phyloP scores from a whole-genome alignment of 2,888 invertebrate genomes.

The Hesperia comma region DNA sequence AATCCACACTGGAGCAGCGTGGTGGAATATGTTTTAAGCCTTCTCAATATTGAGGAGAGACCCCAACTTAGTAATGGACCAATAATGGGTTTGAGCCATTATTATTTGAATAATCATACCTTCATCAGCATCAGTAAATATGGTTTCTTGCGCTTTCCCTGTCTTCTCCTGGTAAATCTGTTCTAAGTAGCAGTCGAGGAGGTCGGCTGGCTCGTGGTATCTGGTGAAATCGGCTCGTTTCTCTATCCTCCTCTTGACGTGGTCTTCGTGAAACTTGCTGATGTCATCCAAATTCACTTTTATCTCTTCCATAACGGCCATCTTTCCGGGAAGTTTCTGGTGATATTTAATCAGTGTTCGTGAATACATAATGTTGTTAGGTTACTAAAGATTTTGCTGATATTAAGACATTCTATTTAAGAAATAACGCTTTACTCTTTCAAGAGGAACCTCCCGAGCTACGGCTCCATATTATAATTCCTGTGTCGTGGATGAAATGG shows the following conservation, averaged over 20 bases:
- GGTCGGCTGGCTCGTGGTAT: slow-evolving; percentile 49
- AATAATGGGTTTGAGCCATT: too few relatives aligned
- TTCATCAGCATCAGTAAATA: slow-evolving; percentile 50
- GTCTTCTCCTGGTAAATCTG: slow-evolving; percentile 46
- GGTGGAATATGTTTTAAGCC: too few relatives aligned
- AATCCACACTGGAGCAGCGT: too few relatives aligned
- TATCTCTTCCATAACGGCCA: slow-evolving; percentile 68
- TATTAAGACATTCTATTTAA: too few relatives aligned
- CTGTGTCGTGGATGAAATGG: too few relatives aligned
- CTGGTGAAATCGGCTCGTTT: slow-evolving; percentile 36
- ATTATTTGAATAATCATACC: slow-evolving; percentile 39
- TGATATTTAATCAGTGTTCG: slow-evolving; percentile 12
- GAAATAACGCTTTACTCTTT: too few relatives aligned
- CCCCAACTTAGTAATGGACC: too few relatives aligned
- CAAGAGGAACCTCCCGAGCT: too few relatives aligned
- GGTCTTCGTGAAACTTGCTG: slow-evolving; percentile 53
- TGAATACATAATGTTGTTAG: too few relatives aligned
- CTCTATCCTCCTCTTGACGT: slow-evolving; percentile 46
- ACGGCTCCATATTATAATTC: too few relatives aligned
- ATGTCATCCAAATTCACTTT: slow-evolving; percentile 65
- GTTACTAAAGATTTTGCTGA: too few relatives aligned
- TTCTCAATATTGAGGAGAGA: too few relatives aligned
- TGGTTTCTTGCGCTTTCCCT: slow-evolving; percentile 35
- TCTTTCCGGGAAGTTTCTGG: slow-evolving; percentile 58
- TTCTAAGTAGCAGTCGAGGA: slow-evolving; percentile 56